Base-by-base conservation (phyloP, 2,888 invertebrate genomes). In the Lasius platythorax region DNA sequence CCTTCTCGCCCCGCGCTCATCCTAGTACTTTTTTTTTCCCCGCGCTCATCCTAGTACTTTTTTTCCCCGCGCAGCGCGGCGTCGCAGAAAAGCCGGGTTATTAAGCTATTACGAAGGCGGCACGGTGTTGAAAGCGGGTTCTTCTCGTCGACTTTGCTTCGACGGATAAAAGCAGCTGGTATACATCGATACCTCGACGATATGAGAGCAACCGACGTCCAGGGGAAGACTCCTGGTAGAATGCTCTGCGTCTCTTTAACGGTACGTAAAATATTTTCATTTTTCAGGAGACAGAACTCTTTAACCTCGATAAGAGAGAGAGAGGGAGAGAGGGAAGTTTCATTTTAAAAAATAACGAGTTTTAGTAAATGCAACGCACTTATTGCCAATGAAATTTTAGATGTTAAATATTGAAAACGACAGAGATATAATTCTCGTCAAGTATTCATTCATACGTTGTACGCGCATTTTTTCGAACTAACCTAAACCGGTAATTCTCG, bases 21-120 rank as follows among this genome's bases (percentile, higher is more conserved):
- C 3, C 11, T 40, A 15, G 23, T 67, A 18, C 43, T 23, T 23
- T 56, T 70, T 79, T 79, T 76, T 81, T 23, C 23, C 23, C 56
- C 33, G 12, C 33, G 46, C 73, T 18, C 46, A 6, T 12, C 3
- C 11, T 40, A 15, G 23, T 67, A 18, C 43, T 56, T 70, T 79
- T 79, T 76, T 81, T 23, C 23, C 23, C 56, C 33, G 12, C 33
- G 46, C 73, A 72, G 12, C 46, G 37, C 33, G 37, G 73, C 79
- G 73, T 81, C 73, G 73, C 79, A 72, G 79, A 81, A 81, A 72
- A 81, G 79, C 73, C 73, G 37, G 72, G 79, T 81, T 81, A 81
- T 81, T 81, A 81, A 81, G 46, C 79, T 46, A 81, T 81, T 72
- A 81, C 72, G 61, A 81, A 81, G 79, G 61, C 61, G 73, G 79